Percentiles rank a stretch among this genome's conserved stretches.
These are phyloP conservation scores for Drosophila miranda DNA, from an alignment of 1,140 invertebrate genomes.

Conservation along the genomic window DNA sequence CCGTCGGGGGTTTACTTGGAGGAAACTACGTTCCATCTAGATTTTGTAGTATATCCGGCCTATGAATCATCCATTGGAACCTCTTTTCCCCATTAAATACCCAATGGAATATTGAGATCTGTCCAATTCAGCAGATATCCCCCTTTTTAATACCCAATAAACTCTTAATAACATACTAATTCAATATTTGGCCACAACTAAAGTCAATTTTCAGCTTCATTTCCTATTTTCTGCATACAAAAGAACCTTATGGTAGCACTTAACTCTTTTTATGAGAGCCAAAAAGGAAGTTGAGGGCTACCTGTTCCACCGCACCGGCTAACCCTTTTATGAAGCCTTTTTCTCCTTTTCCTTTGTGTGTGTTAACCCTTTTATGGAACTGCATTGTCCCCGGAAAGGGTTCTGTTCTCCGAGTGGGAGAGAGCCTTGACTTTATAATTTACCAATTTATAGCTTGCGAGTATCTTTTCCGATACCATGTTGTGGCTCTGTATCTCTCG, in stretches of 20 bases:
- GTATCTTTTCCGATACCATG: neutral
- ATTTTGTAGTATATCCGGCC: no score
- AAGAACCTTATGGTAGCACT: conserved; percentile 47
- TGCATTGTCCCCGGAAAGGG: conserved; percentile 44
- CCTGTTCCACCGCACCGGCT: conserved; percentile 38
- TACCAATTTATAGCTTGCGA: conserved; percentile 8
- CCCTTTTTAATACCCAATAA: neutral
- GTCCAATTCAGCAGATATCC: no score
- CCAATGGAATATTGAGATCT: no score
- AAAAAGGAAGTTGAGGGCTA: conserved; percentile 30
- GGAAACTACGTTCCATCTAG: neutral
- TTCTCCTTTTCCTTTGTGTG: conserved; percentile 1
- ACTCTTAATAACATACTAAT: conserved; percentile 5
- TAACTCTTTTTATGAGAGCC: conserved; percentile 69
- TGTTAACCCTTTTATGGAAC: conserved; percentile 69
- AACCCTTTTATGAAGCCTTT: conserved; percentile 58
- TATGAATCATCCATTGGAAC: no score
- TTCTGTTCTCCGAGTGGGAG: conserved; percentile 23
- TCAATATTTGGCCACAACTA: conserved; percentile 21
- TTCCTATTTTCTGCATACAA: conserved; percentile 45
- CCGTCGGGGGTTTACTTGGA: conserved; percentile 17
- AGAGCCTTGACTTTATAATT: conserved; percentile 40
- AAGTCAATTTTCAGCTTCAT: conserved; percentile 26
- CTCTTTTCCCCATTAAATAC: no score
- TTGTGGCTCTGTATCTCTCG: neutral